Base-by-base conservation (phyloP, 2,113 vertebrate genomes). In the Actinemys pallida region DNA sequence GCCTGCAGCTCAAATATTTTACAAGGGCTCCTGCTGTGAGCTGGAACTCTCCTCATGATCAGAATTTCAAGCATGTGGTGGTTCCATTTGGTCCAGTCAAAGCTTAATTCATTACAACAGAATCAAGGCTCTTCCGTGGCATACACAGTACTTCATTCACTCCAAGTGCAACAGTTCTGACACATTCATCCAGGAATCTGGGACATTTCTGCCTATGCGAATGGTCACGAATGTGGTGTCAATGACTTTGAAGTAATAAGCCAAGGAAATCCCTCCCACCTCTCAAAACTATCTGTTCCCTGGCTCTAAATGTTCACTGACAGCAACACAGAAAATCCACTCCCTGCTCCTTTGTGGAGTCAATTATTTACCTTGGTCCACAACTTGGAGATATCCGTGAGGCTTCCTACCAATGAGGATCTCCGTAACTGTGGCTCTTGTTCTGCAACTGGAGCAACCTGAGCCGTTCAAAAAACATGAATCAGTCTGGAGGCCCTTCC, bases 1-100 rank as follows among this genome's bases (percentile, higher is more conserved):
- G 95, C 95, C 94, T 97, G 88, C 93, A 95, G 96, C 81, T 91
- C 94, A 97, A 94, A 94, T 96, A 95, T 98, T 98, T 97, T 93
- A 89, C 94, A 97, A 96, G 93, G 92, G 80, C 87, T 90, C 92
- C 96, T 95, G 78, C 87, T 94, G 95, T 0, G 50, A 96, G 83
- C 82, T 81, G 92, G 97, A 98, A 92, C 89, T 94, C 95, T 97
- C 95, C 94, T 90, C 91, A 94, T 92, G 93, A 97, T 95, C 94
- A 96, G 84, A 94, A 96, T 93, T 96, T 96, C 53, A 35, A 87
- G 91, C 89, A 92, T 96, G 90, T 97, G 96, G 89, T 94, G 96
- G 89, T 94, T 97, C 96, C 90, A 72, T 90, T 92, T 93, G 93
- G 92, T 93, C 96, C 93, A 83, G 93, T 84, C 90, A 90, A 92